A percentile compares a stretch with the other conserved stretches of the same genome.
Evolutionary conservation across 2,797 vertebrate genomes (phyloP).

Genomic region (Eutrigla gurnardus): DNA sequence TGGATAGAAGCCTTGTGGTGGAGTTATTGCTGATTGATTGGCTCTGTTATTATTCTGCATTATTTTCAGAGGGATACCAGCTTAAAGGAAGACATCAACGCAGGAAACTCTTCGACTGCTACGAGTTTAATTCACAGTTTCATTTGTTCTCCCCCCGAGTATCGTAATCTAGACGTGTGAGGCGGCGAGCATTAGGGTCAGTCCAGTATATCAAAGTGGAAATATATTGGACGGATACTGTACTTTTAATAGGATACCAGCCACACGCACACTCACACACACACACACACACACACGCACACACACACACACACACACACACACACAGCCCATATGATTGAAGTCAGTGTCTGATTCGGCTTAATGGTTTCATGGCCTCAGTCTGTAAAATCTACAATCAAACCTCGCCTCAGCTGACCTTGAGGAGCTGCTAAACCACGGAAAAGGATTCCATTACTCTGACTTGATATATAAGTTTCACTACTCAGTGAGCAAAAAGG

Average conservation of each 20-base stretch:
- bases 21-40: too few species aligned
- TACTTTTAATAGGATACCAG: not conserved
- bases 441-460: constrained; percentile 44
- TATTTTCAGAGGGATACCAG: not conserved
- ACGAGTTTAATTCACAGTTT: constrained; percentile 21
- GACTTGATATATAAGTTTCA: constrained; percentile 35
- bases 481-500: constrained; percentile 18
- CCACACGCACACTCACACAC: too few species aligned
- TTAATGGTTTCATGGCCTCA: constrained; percentile 21
- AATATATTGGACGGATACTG: constrained; percentile 44
- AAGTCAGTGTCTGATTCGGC: constrained; percentile 17
- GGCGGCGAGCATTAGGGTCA: not conserved
- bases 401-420: constrained; percentile 52
- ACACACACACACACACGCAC: not conserved
- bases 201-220: constrained; percentile 14
- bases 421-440: constrained; percentile 42
- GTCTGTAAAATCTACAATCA: constrained; percentile 59
- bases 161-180: constrained; percentile 14
- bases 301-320: too few species aligned
- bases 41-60: too few species aligned
- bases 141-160: constrained; percentile 15
- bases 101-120: constrained; percentile 23
- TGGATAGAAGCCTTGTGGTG: too few species aligned
- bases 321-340: constrained; percentile 11
- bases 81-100: not conserved